These are phyloP conservation scores for Daphoenositta chrysoptera DNA, from an alignment of 2,113 vertebrate genomes.

Conservation along the genomic window DNA sequence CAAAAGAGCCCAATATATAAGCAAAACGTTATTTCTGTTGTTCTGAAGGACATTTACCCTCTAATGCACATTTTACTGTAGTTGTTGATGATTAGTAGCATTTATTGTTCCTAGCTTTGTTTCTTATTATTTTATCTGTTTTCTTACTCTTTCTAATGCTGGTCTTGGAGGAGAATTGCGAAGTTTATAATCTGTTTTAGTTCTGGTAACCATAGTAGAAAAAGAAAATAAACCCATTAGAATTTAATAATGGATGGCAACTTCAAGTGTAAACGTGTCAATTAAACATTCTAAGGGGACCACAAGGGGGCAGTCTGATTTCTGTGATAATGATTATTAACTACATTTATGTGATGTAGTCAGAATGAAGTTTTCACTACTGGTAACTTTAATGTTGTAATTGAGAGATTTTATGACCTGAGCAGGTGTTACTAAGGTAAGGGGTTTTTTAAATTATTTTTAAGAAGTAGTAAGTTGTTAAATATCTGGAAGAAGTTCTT, in stretches of 20 bases:
- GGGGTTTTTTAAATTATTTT: neutral
- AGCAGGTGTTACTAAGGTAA: neutral
- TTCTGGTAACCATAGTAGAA: neutral
- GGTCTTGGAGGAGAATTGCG: neutral
- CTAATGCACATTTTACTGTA: neutral
- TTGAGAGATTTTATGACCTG: neutral
- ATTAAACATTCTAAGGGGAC: neutral
- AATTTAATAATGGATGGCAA: neutral
- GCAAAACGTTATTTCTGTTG: neutral
- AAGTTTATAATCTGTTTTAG: neutral
- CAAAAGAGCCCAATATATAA: neutral
- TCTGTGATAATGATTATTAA: neutral
- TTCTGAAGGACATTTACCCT: neutral
- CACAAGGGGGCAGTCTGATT: conserved; percentile 38
- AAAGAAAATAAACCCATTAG: neutral
- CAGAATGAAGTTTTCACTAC: neutral
- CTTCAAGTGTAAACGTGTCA: neutral
- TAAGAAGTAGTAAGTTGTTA: neutral
- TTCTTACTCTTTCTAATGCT: neutral
- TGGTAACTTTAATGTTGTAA: neutral
- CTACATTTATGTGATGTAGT: neutral
- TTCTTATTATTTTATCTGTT: neutral
- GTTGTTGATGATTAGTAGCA: accelerated
- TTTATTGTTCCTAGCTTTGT: neutral
- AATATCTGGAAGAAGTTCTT: neutral